phyloP scores from a whole-genome alignment of 2,888 invertebrate species.

The Parascotia fuliginaria region DNA sequence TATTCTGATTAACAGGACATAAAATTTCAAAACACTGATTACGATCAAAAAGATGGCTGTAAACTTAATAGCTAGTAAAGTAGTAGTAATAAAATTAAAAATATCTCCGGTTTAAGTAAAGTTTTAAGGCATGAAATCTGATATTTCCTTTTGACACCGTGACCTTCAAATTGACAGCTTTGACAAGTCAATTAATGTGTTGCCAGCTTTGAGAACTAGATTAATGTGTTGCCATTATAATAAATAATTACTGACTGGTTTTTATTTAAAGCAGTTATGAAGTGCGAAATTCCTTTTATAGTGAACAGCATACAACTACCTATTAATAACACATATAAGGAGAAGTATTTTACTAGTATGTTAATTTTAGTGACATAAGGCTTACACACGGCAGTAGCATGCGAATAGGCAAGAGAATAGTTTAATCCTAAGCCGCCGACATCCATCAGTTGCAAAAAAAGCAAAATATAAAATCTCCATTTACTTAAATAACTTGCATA shows the following conservation, averaged over 20 bases:
- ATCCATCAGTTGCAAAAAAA: too few species aligned
- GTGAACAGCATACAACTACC: slow-evolving; percentile 3
- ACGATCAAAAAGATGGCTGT: too few species aligned
- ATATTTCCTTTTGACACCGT: neutral
- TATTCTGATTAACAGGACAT: too few species aligned
- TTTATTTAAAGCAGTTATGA: slow-evolving; percentile 13
- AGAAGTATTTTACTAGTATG: slow-evolving; percentile 30
- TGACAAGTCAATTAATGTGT: slow-evolving; percentile 1
- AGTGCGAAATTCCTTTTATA: slow-evolving; percentile 24
- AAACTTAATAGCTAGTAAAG: too few species aligned
- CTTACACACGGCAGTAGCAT: neutral
- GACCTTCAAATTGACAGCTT: neutral
- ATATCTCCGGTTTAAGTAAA: neutral
- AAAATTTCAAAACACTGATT: too few species aligned
- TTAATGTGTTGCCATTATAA: neutral
- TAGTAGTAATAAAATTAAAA: neutral
- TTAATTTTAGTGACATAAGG: slow-evolving; percentile 20
- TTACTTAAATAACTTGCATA: too few species aligned
- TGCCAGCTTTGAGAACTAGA: neutral
- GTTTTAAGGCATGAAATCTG: neutral
- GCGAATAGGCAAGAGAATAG: too few species aligned
- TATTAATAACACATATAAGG: slow-evolving; percentile 20
- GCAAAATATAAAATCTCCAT: too few species aligned
- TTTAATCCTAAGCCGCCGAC: too few species aligned
- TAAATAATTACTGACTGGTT: neutral